Base-by-base conservation (phyloP, 2,797 vertebrate genomes). In the Enteromius fasciolatus region DNA sequence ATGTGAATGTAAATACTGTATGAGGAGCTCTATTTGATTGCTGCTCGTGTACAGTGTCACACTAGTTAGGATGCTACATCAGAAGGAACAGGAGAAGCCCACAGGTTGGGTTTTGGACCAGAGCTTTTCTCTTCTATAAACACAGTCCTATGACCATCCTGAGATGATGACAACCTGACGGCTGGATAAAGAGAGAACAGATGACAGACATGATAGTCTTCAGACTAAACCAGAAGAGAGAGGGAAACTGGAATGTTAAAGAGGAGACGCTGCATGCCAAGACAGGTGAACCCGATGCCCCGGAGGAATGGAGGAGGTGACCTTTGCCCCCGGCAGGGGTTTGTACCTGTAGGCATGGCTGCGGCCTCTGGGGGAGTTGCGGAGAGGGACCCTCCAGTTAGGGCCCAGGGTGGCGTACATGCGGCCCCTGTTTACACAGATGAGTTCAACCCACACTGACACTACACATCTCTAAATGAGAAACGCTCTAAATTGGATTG, bases 321-420 rank as follows among this genome's bases (percentile, higher is more conserved):
- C 84, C 89, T 85, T 78, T 0, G 0, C 44, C 87, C 85, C 73
- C 64, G 77, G 89, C 84, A 80, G 83, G 82, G 82, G 79, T 89
- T 67, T 87, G 89, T 97, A 98, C 97, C 97, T 98, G 96, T 96
- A 96, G 88, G 96, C 92, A 90, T 96, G 97, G 94, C 96, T 96
- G 91, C 88, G 94, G 90, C 94, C 96, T 89, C 97, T 91, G 86
- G 96, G 96, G 89, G 97, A 97, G 93, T 92, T 97, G 91, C 95
- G 94, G 79, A 95, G 94, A 0, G 96, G 96, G 88, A 96, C 97
- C 90, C 95, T 95, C 97, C 97, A 98, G 94, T 98, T 98, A 87
- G 97, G 97, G 86, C 97, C 97, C 92, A 99, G 94, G 0, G 97
- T 98, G 86, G 97, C 95, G 66, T 98, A 99, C 90, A 99, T 94